Evolutionary conservation across 2,888 invertebrate genomes (phyloP).

Genomic region (Scelioninae gen. 1): DNA sequence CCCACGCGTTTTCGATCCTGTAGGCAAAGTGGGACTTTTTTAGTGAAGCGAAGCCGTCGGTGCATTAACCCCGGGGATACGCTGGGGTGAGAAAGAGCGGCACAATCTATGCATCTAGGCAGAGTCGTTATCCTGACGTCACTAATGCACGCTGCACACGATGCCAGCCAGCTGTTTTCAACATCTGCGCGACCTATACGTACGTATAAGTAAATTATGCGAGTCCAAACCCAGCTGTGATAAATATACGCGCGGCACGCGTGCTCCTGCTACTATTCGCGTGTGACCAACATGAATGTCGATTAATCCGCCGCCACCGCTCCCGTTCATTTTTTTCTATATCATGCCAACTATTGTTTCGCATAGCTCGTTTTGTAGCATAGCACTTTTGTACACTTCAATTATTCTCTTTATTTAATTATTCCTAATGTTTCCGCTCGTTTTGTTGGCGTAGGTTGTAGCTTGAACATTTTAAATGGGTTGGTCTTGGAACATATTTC

Average conservation of each 20-base stretch:
- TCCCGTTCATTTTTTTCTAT: slow-evolving; percentile 23
- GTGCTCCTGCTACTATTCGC: slow-evolving; percentile 58
- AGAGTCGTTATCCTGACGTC: slow-evolving; percentile 71
- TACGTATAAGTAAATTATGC: slow-evolving; percentile 71
- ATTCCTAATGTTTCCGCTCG: no score
- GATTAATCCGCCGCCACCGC: slow-evolving; percentile 48
- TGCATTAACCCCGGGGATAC: slow-evolving; percentile 58
- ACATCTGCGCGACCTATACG: slow-evolving; percentile 72
- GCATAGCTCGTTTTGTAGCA: slow-evolving; percentile 21
- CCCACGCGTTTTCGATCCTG: slow-evolving; percentile 11
- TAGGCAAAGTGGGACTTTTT: background rate
- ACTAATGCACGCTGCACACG: slow-evolving; percentile 66
- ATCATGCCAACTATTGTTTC: slow-evolving; percentile 32
- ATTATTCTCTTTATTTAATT: slow-evolving; percentile 6
- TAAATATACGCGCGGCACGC: slow-evolving; percentile 71
- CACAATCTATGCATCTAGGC: slow-evolving; percentile 69
- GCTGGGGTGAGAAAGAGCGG: slow-evolving; percentile 55
- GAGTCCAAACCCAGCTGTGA: slow-evolving; percentile 73
- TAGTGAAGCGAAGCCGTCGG: slow-evolving; percentile 12
- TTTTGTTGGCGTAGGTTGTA: no score
- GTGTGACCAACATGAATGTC: slow-evolving; percentile 56
- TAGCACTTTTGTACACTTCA: slow-evolving; percentile 13
- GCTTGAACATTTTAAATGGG: no score
- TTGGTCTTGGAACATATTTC: no score
- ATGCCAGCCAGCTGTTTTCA: slow-evolving; percentile 73